A percentile compares a stretch with the other conserved stretches of the same genome.
Conservation (phyloP, 2,888 invertebrate species). For the Leptopilina myrica region DNA sequence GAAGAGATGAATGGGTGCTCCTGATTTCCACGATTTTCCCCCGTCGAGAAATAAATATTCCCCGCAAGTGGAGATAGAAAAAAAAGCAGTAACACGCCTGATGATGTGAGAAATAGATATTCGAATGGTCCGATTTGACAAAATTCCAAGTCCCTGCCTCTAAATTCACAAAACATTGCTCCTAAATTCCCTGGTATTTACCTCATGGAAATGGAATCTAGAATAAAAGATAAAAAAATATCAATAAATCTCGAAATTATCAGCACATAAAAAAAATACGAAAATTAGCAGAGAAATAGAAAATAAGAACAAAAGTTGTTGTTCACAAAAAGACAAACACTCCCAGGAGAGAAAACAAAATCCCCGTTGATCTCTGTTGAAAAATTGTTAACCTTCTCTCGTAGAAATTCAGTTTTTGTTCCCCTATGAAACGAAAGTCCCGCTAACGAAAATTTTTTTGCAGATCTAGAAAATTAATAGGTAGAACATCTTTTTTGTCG, state of each 20-base stretch:
- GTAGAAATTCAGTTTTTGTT: background rate
- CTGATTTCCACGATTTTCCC: background rate
- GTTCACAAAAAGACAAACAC: too few species aligned
- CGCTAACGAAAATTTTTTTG: constrained; percentile 1
- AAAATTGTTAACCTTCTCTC: background rate
- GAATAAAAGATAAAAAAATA: too few species aligned
- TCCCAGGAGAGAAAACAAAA: too few species aligned
- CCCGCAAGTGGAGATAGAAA: background rate
- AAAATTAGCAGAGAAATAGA: too few species aligned
- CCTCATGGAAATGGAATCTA: too few species aligned
- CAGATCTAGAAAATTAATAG: constrained; percentile 4
- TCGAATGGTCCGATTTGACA: constrained; percentile 3
- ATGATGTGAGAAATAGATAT: background rate
- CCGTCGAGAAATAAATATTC: background rate
- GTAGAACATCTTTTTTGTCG: background rate
- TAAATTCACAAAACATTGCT: too few species aligned
- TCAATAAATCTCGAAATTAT: too few species aligned
- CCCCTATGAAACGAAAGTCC: background rate
- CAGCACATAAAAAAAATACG: too few species aligned
- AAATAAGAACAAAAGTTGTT: too few species aligned
- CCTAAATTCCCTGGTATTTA: too few species aligned
- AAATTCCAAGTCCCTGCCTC: background rate
- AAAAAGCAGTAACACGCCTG: background rate
- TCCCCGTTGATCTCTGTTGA: too few species aligned
- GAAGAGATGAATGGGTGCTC: background rate